phyloP scores from a whole-genome alignment of 2,797 vertebrate species.

The Rhodeus uyekii region DNA sequence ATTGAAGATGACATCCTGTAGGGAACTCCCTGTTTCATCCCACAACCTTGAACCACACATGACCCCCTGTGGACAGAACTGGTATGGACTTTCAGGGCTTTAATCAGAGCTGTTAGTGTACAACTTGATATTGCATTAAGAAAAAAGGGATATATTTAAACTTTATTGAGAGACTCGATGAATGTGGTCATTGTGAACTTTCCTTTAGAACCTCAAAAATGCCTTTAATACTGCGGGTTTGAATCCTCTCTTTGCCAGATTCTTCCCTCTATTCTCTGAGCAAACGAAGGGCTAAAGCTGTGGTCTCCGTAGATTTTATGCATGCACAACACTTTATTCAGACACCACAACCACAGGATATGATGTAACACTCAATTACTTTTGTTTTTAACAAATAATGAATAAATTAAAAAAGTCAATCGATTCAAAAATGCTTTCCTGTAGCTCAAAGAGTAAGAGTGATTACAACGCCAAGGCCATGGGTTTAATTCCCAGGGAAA shows the following conservation, averaged over 20 bases:
- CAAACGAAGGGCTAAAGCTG: neutral
- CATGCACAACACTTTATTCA: neutral
- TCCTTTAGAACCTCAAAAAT: neutral
- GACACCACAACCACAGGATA: neutral
- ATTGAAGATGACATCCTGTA: neutral
- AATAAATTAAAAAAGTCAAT: no score
- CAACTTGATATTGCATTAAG: neutral
- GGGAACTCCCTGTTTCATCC: neutral
- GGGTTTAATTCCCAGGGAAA: no score
- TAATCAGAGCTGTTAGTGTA: neutral
- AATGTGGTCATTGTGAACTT: neutral
- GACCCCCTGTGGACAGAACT: constrained; percentile 33
- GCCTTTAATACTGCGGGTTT: neutral
- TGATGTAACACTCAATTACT: neutral
- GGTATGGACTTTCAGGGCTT: neutral
- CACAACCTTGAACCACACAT: neutral
- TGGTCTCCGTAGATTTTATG: neutral
- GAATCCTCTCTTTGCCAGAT: neutral
- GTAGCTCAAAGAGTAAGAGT: no score
- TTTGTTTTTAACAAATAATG: no score
- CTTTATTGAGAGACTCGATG: neutral
- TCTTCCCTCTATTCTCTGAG: neutral
- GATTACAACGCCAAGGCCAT: no score
- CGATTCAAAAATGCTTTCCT: no score
- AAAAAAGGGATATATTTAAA: neutral